Evolutionary conservation across 2,797 vertebrate species (phyloP).

Genomic region (Muscicapa comitata): DNA sequence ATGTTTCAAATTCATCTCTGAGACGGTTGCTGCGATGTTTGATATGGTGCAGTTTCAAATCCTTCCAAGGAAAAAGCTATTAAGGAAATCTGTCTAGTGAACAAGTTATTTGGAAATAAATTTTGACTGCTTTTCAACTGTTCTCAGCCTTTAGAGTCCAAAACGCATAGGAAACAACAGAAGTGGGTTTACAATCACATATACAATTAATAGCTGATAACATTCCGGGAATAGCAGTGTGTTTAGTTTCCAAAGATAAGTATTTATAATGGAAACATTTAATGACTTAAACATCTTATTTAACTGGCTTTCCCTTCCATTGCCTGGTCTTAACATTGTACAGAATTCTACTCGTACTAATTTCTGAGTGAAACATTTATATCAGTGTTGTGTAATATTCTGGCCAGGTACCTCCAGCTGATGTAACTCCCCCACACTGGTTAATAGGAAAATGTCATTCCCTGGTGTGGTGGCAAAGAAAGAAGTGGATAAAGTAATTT

Average conservation of each 20-base stretch:
- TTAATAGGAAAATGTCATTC: not conserved
- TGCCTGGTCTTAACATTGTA: not conserved
- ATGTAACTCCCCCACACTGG: not conserved
- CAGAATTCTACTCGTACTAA: not conserved
- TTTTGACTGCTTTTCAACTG: slow-evolving; percentile 34
- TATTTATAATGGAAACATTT: slow-evolving; percentile 23
- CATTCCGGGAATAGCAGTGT: not conserved
- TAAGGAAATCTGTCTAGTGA: slow-evolving; percentile 4
- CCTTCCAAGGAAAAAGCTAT: slow-evolving; percentile 3
- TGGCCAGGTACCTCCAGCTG: not conserved
- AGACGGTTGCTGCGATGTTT: not conserved
- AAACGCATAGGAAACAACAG: not conserved
- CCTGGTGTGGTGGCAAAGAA: not conserved
- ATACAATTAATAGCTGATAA: slow-evolving; percentile 29
- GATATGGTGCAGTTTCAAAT: slow-evolving; percentile 15
- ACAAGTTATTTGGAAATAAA: not conserved
- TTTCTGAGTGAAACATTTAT: not conserved
- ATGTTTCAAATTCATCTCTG: not conserved
- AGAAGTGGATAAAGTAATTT: not conserved
- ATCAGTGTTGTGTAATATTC: not conserved
- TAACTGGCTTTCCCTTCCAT: not conserved
- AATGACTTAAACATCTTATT: slow-evolving; percentile 13
- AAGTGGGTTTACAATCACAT: not conserved
- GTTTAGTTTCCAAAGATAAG: not conserved
- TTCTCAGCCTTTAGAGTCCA: not conserved